These are phyloP conservation scores for Triplophysa tibetana DNA, from an alignment of 2,113 vertebrate genomes.

Conservation along the genomic window DNA sequence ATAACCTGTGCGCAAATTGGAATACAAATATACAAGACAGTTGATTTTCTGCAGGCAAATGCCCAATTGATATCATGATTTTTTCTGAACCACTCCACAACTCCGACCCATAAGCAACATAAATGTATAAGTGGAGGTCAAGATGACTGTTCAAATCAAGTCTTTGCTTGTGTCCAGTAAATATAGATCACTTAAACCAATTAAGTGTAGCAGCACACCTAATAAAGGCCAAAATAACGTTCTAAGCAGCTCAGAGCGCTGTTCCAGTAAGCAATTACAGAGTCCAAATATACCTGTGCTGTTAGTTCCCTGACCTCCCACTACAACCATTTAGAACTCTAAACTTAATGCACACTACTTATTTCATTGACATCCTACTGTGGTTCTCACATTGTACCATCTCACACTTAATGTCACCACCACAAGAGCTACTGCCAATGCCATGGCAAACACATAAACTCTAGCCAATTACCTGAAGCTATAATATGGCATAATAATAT, in stretches of 20 bases:
- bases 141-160: background rate
- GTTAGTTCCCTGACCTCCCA: slow-evolving; percentile 30
- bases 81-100: too few species aligned
- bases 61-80: too few species aligned
- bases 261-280: slow-evolving; percentile 65
- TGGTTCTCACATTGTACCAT: background rate
- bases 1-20: background rate
- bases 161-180: background rate
- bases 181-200: slow-evolving; percentile 53
- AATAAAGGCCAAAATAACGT: slow-evolving; percentile 21
- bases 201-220: slow-evolving; percentile 42
- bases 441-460: background rate
- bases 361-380: background rate
- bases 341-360: background rate
- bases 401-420: background rate
- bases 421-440: background rate
- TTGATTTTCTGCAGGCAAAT: background rate
- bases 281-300: slow-evolving; percentile 63
- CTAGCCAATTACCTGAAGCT: background rate
- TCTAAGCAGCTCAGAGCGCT: slow-evolving; percentile 54
- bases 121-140: too few species aligned
- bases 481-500: background rate
- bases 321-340: slow-evolving; percentile 27
- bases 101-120: too few species aligned
- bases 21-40: too few species aligned